Base-by-base conservation (phyloP, 2,888 invertebrate species). In the Halictus quadricinctus region DNA sequence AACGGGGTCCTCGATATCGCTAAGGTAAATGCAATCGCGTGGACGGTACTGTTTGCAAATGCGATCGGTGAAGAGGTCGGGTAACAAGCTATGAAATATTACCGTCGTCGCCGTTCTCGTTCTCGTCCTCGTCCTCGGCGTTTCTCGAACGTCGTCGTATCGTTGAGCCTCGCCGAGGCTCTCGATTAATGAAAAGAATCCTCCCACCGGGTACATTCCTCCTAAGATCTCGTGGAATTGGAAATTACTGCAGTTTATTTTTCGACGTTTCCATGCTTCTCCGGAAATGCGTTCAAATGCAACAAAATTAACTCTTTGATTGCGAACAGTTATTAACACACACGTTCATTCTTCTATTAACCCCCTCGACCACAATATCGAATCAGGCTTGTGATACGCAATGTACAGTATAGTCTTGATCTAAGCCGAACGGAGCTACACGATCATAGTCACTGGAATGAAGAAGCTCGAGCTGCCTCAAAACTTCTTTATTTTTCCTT, bases 81-180 rank as follows among this genome's bases (percentile, higher is more conserved):
- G 46, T 76, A 83, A 81, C 81, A 46, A 81, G 72, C 81, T 58
- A 76, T 29, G 46, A 79, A 83, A 58, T 66, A 75, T 74, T 74
- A 72, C 36, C 41, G 36, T 43, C 60, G 60, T 21, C 50, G 2
- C 7, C 21, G 21, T 21, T 6, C 6, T 50, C 25, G 13, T 50
- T 7, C 15, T 48, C 15, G 15, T 15, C 18, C 12, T n/a, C 21
- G 25, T 25, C 25, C 25, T 60, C 0, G 25, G 5, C 54, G 54
- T 54, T 54, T 21, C 54, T 54, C 21, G 21, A 54, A 54, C 21
- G 13, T 29, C n/a, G 6, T 29, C 36, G 36, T 36, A 64, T 29
- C 60, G 60, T 29, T 29, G 5, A 29, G 29, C 29, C 15, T 13
- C 2, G 15, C 13, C 15, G 15, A 3, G 25, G 1, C 15, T 29